Base-by-base conservation (phyloP, 2,797 vertebrate genomes). In the Harpagifer antarcticus region DNA sequence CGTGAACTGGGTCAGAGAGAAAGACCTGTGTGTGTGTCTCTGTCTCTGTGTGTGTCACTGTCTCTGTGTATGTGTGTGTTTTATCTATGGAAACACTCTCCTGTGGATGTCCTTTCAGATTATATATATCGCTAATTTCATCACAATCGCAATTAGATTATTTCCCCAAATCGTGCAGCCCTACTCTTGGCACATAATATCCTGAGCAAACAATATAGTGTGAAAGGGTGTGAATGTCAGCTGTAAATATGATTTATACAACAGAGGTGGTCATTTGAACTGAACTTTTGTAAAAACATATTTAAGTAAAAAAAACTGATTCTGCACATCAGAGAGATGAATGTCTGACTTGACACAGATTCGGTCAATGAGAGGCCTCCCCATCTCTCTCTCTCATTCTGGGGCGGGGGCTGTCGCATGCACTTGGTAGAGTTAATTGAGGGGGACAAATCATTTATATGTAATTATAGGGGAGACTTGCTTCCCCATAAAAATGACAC, bases 401-500 rank as follows among this genome's bases (percentile, higher is more conserved):
- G 45, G 42, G 45, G 42, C 13, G 48, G 71, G 49, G 10, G 42
- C 0, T 43, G 52, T 63, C 1, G 0, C 33, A 33, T 42, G 9
- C 43, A 27, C 17, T 60, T 68, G 27, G 59, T 65, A 19, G 14
- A 69, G 45, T 59, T 69, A 73, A 70, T 67, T 54, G 53, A 76
- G 47, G 44, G n/a, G 43, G 33, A 42, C 14, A 33, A 54, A 60
- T 59, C 19, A 56, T 62, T 66, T 55, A 66, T 49, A 6, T 60
- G 10, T 45, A 66, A 67, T 79, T 69, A 68, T n/a, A 74, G 11
- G 23, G 49, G 11, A 1, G 2, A 74, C 53, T 17, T 43, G 31
- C 48, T 9, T 23, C 13, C 42, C 20, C 37, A 3, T 0, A 54
- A 57, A 72, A 75, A 54, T 37, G 2, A 33, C 2, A 0, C 6